A percentile compares a stretch with the other conserved stretches of the same genome.
These are phyloP conservation scores for Eptesicus fuscus DNA, from an alignment of 2,113 vertebrate genomes.

Conservation along the genomic window DNA sequence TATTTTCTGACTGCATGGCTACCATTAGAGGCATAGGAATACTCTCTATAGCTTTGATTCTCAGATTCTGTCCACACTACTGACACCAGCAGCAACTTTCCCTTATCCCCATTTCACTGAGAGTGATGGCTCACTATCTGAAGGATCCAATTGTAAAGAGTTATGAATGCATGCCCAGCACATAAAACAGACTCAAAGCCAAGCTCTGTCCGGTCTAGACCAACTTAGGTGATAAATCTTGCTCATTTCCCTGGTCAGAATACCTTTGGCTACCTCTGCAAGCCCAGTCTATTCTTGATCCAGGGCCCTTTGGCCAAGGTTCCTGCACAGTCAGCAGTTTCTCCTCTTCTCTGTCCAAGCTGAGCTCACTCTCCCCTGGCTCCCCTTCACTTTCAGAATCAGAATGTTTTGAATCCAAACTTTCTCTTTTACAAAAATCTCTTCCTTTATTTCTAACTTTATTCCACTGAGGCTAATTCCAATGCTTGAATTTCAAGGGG, in stretches of 20 bases:
- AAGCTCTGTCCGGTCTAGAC: conserved; percentile 57
- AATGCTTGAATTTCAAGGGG: neutral
- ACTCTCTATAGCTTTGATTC: neutral
- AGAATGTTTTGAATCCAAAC: conserved; percentile 50
- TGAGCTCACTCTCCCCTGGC: conserved; percentile 64
- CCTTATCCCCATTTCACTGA: conserved; percentile 26
- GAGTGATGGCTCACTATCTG: conserved; percentile 22
- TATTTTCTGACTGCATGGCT: neutral
- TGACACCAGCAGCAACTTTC: neutral
- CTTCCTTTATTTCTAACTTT: conserved; percentile 43
- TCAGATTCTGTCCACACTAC: neutral
- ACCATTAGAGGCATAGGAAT: neutral
- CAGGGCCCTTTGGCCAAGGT: conserved; percentile 58
- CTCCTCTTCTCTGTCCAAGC: conserved; percentile 65
- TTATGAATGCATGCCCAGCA: conserved; percentile 44
- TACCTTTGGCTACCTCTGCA: conserved; percentile 70
- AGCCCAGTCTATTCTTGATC: conserved; percentile 60
- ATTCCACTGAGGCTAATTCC: neutral
- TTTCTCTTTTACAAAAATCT: conserved; percentile 36
- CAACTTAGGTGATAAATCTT: conserved; percentile 74
- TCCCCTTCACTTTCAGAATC: conserved; percentile 45
- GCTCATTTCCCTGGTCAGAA: conserved; percentile 62
- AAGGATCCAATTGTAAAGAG: conserved; percentile 33
- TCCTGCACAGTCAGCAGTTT: conserved; percentile 54
- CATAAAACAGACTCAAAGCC: conserved; percentile 59